These are phyloP conservation scores for Mellilla xanthometata DNA, from an alignment of 2,888 invertebrate genomes.

Conservation along the genomic window DNA sequence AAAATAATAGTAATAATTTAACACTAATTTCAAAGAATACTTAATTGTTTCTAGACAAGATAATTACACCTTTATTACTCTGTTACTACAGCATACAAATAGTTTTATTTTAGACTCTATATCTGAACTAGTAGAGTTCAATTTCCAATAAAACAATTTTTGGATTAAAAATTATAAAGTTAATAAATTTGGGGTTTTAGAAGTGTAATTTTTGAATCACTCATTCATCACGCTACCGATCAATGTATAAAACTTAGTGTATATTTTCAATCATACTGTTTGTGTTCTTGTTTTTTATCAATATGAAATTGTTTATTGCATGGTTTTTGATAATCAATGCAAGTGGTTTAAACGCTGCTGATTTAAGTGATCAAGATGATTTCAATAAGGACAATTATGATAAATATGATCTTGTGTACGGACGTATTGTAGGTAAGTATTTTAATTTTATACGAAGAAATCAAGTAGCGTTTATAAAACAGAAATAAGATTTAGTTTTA, in stretches of 20 bases:
- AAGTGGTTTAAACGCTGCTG: neutral
- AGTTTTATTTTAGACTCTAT: neutral
- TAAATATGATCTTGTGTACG: conserved; percentile 1
- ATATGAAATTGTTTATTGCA: conserved; percentile 2
- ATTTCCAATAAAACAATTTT: neutral
- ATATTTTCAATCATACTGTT: too few relatives aligned
- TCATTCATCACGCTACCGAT: conserved; percentile 5
- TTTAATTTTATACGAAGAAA: too few relatives aligned
- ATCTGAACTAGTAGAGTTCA: neutral
- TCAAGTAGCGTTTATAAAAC: too few relatives aligned
- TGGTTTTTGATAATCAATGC: neutral
- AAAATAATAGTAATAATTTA: too few relatives aligned
- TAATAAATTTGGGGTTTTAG: too few relatives aligned
- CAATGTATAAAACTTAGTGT: conserved; percentile 6
- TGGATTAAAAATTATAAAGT: too few relatives aligned
- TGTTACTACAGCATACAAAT: neutral
- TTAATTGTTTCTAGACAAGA: neutral
- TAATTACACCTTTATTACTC: neutral
- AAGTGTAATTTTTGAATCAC: neutral
- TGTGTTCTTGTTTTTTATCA: neutral
- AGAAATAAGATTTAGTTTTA: too few relatives aligned
- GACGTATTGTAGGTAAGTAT: neutral
- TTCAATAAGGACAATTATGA: neutral
- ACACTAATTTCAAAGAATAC: neutral
- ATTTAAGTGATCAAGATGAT: neutral